phyloP scores from a whole-genome alignment of 2,888 invertebrate species.

The Eristalis pertinax region DNA sequence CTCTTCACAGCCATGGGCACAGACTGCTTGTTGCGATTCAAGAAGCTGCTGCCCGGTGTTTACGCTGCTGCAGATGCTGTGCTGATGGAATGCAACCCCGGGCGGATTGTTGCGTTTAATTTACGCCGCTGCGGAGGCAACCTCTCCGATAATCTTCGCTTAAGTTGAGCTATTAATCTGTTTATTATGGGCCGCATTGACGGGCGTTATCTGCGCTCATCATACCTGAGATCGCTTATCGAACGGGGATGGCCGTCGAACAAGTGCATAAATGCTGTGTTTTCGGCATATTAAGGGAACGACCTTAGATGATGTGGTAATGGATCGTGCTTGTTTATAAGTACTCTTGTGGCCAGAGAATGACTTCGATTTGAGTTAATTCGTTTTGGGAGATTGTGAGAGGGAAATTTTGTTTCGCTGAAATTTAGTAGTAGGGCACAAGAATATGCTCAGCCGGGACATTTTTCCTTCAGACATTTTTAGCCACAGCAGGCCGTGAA shows the following conservation, averaged over 20 bases:
- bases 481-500: too few relatives aligned
- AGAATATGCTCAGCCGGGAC: too few relatives aligned
- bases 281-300: constrained; percentile 1
- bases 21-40: constrained; percentile 13
- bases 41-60: constrained; percentile 43
- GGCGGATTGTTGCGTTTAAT: constrained; percentile 13
- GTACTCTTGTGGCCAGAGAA: neutral
- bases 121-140: constrained; percentile 7
- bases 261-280: neutral
- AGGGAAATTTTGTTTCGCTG: too few relatives aligned
- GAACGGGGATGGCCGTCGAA: neutral
- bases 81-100: constrained; percentile 45
- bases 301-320: constrained; percentile 44
- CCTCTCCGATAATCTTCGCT: constrained; percentile 35
- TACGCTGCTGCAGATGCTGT: constrained; percentile 56
- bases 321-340: neutral
- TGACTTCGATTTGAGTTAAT: neutral
- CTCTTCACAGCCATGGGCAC: constrained; percentile 29
- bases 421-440: too few relatives aligned
- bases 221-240: neutral
- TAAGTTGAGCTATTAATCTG: constrained; percentile 51
- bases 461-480: too few relatives aligned
- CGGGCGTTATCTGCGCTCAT: neutral
- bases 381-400: too few relatives aligned
- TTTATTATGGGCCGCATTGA: constrained; percentile 33